Evolutionary conservation across 35 echinoderm and acorn worm genomes (phyloP).

Genomic region (Eucidaris tribuloides): DNA sequence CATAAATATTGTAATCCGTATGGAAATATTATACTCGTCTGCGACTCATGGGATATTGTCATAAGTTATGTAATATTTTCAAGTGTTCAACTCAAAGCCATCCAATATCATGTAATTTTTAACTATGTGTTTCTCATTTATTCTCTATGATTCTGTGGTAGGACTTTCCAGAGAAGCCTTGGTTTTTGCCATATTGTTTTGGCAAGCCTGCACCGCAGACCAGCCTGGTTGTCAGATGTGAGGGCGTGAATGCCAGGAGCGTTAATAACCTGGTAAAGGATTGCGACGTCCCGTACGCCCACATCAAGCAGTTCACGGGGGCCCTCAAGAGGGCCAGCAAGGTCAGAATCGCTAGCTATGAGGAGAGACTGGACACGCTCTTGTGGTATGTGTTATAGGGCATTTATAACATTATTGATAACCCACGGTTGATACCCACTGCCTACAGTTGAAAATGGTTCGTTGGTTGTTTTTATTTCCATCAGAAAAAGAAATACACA

Average conservation of each 20-base stretch:
- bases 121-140: background rate
- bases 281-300: slow-evolving; percentile 56
- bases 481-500: background rate
- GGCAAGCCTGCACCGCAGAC: slow-evolving; percentile 40
- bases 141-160: background rate
- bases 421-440: background rate
- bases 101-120: no score
- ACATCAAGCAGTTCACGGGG: slow-evolving; percentile 34
- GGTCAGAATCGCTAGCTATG: slow-evolving; percentile 37
- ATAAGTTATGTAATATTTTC: background rate
- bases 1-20: no score
- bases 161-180: slow-evolving; percentile 55
- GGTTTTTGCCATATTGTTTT: slow-evolving; percentile 70
- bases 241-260: slow-evolving; percentile 17
- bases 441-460: background rate
- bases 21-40: background rate
- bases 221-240: slow-evolving; percentile 38
- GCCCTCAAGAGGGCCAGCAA: slow-evolving; percentile 33
- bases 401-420: background rate
- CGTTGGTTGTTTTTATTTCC: background rate
- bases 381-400: slow-evolving; percentile 42
- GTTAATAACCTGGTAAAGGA: slow-evolving; percentile 39
- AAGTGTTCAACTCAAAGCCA: no score
- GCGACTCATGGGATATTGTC: background rate
- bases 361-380: slow-evolving; percentile 47